Evolutionary conservation across 1,140 invertebrate genomes (phyloP).

Genomic region (Cardiocondyla obscurior): DNA sequence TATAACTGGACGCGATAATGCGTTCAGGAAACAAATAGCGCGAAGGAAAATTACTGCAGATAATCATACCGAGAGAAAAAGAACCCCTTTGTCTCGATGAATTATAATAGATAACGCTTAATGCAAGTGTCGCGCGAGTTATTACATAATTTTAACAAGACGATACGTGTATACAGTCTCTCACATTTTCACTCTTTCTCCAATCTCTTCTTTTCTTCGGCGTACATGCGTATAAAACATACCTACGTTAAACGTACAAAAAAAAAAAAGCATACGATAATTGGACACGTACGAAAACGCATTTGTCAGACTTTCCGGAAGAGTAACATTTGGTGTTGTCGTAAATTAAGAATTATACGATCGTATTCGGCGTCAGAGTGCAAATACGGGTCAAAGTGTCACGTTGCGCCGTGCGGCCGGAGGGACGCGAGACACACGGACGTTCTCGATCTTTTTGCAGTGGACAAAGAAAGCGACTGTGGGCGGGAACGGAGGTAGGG

Average conservation of each 20-base stretch:
- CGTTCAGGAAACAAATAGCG: constrained; percentile 43
- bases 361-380: background rate
- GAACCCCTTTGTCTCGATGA: background rate
- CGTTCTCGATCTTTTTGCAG: constrained; percentile 9
- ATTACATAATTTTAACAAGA: background rate
- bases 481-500: background rate
- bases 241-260: background rate
- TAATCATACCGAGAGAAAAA: constrained; percentile 31
- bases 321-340: background rate
- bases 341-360: constrained; percentile 14
- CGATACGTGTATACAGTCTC: background rate
- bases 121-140: background rate
- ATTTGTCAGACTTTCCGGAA: background rate
- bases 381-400: constrained; percentile 30
- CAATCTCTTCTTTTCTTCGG: background rate
- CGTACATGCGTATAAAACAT: background rate
- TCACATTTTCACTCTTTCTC: background rate
- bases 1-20: constrained; percentile 39
- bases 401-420: background rate
- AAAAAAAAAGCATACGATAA: background rate
- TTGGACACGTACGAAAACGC: background rate
- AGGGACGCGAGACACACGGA: background rate
- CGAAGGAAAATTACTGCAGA: constrained; percentile 59
- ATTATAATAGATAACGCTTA: background rate
- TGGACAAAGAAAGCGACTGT: constrained; percentile 14